Evolutionary conservation across 2,797 vertebrate genomes (phyloP), one percentile per base, ranked within the genome.

Genomic region (Peromyscus nudipes): DNA sequence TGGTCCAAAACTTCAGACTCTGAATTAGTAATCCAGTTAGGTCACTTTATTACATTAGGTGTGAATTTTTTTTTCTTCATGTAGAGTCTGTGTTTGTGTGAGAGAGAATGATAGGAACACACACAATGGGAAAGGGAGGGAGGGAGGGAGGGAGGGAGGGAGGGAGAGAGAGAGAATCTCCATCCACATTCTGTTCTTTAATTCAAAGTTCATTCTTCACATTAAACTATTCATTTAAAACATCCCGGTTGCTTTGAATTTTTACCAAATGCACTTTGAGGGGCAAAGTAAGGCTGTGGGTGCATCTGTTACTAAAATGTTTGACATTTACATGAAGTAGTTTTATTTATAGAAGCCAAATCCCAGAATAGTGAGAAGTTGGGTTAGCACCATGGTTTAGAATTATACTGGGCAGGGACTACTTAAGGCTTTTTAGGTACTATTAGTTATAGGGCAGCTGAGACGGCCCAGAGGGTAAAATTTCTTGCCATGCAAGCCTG

Each of bases 341-440:
- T 49, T 76, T 94, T 91, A 76, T 88, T 62, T 82, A 83, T 52
- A 92, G 92, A 88, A 84, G 60, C 17, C 34, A 93, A 43, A 91
- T 64, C 71, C 37, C 3, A 64, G 64, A 76, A 16, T 73, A 82
- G 46, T 77, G 17, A 49, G 52, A 92, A 87, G 31, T 55, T 93
- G 62, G 13, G 55, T 69, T 73, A 88, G 13, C 10, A 23, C 6
- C 69, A 8, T 62, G 83, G 21, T 43, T 94, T 34, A 92, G 29
- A 83, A 60, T 92, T 91, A 16, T 69, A 14, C 67, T 89, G 69
- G 46, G 37, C 57, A 76, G 69, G 34, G 37, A 52, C 27, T 17
- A 76, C 25, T 88, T 96, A 75, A 64, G 46, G 27, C 8, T 80
- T 93, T 79, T 94, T 85, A 81, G 12, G 13, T 43, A 86, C 31